These are phyloP conservation scores for Diaphora mendica DNA, from an alignment of 2,888 invertebrate species.

Conservation along the genomic window DNA sequence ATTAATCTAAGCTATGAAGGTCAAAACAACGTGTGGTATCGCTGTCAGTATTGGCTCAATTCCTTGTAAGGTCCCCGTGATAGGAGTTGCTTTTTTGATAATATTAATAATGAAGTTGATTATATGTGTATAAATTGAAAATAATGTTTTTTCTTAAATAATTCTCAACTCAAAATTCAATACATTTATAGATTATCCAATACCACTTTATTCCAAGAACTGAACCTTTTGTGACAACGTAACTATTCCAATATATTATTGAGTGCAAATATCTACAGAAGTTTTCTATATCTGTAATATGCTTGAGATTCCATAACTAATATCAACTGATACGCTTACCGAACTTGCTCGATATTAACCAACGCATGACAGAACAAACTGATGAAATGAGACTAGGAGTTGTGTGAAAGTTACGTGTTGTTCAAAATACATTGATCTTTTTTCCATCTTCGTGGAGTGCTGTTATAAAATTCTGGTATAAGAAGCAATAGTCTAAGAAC, in stretches of 20 bases:
- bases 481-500: background rate
- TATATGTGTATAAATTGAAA: too few relatives aligned
- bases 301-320: slow-evolving; percentile 21
- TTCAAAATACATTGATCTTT: slow-evolving; percentile 5
- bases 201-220: background rate
- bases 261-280: slow-evolving; percentile 28
- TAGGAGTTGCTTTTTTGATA: too few relatives aligned
- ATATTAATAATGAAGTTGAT: too few relatives aligned
- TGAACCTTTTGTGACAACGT: background rate
- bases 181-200: background rate
- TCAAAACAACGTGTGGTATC: too few relatives aligned
- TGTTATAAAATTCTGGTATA: background rate
- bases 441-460: background rate
- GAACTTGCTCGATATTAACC: slow-evolving; percentile 29
- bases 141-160: too few relatives aligned
- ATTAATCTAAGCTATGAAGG: too few relatives aligned
- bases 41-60: too few relatives aligned
- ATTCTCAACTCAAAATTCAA: too few relatives aligned
- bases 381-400: slow-evolving; percentile 33
- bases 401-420: slow-evolving; percentile 4
- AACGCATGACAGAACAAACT: slow-evolving; percentile 27
- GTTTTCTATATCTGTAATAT: slow-evolving; percentile 23
- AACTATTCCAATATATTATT: slow-evolving; percentile 25
- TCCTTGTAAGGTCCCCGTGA: too few relatives aligned
- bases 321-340: slow-evolving; percentile 34